Base-by-base conservation (phyloP, 2,888 invertebrate species). In the Hemistola chrysoprasaria region DNA sequence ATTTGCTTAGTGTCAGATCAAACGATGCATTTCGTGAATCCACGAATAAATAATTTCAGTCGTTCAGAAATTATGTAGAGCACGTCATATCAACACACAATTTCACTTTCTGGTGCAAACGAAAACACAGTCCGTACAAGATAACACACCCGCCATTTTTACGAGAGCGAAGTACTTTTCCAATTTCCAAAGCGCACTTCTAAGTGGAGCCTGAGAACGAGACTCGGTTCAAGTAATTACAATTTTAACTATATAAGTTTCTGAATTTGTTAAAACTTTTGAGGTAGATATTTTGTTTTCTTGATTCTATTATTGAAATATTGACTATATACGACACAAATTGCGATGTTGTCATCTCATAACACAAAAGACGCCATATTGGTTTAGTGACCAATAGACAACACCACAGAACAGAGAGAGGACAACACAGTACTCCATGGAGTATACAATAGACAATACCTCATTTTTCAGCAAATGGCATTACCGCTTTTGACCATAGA, bases 141-240 rank as follows among this genome's bases (percentile, higher is more conserved):
- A 84, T 86, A 87, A 84, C 84, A 87, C 86, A 84, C 87, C 88
- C 89, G 89, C 89, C 89, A 90, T 89, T 89, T 88, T 88, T 82
- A 82, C 77, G 67, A 72, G 78, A 81, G 72, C 72, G 56, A 77
- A 74, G 77, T 81, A 84, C 83, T 79, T 80, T 80, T 75, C 67
- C 65, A 68, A 68, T 80, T 80, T 75, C 67, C 65, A 68, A 68
- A 66, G 73, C 74, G 73, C 78, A 78, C 69, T 71, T n/a, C n/a
- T 56, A 50, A 60, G 66, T 63, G 58, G 55, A 33, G 35, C 61
- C 47, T 50, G 59, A 52, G 24, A 49, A 59, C 52, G 53, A 56
- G 42, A 40, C 59, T 49, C 62, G 47, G 62, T 56, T 59, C 59
- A 74, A 62, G 56, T 63, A 64, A 58, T 62, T 57, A 62, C 41